Percentiles rank a stretch among this genome's conserved stretches.
These are phyloP conservation scores for Noctua pronuba DNA, from an alignment of 2,888 invertebrate species.

Conservation along the genomic window DNA sequence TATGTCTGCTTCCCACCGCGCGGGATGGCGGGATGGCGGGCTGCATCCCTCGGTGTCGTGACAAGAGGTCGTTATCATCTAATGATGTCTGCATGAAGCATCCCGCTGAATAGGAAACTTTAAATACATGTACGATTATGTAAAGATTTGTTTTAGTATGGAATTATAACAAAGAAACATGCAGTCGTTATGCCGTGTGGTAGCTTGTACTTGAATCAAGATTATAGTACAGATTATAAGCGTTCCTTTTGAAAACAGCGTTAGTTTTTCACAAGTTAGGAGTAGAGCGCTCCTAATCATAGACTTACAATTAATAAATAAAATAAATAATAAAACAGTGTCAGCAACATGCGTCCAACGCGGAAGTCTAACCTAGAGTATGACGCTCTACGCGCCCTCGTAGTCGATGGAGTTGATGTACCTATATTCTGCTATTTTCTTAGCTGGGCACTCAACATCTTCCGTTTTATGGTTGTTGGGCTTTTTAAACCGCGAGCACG, in stretches of 20 bases:
- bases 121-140: slow-evolving; percentile 41
- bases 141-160: slow-evolving; percentile 38
- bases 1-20: slow-evolving; percentile 60
- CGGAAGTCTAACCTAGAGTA: no score
- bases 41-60: slow-evolving; percentile 60
- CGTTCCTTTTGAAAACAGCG: not conserved
- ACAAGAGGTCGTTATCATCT: slow-evolving; percentile 63
- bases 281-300: not conserved
- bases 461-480: no score
- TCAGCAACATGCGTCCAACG: no score
- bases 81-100: slow-evolving; percentile 60
- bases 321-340: no score
- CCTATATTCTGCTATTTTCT: no score
- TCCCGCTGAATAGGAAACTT: slow-evolving; percentile 54
- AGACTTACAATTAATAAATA: no score
- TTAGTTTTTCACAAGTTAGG: not conserved
- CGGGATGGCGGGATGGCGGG: slow-evolving; percentile 21
- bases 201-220: not conserved
- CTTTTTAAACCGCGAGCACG: no score
- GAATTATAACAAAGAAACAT: slow-evolving; percentile 17
- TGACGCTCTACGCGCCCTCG: no score
- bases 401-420: no score
- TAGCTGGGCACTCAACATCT: no score
- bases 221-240: not conserved
- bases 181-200: slow-evolving; percentile 13